These are phyloP conservation scores for Pangasius larnaudii DNA, from an alignment of 2,797 vertebrate species.

Conservation along the genomic window DNA sequence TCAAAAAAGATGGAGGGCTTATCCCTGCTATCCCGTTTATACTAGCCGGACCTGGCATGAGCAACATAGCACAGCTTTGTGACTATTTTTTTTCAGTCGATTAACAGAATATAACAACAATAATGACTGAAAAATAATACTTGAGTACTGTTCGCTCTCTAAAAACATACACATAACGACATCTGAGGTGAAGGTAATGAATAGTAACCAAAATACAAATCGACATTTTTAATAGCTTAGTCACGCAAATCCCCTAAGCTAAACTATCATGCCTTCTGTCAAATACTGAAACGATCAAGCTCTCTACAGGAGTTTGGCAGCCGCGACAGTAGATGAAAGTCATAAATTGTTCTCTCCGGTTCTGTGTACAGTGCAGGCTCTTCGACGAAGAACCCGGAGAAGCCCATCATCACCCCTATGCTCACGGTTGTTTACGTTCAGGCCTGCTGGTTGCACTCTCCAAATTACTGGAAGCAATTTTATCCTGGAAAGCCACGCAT, in stretches of 20 bases:
- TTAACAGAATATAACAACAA: neutral
- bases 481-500: constrained; percentile 62
- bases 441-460: constrained; percentile 50
- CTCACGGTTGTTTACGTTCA: constrained; percentile 60
- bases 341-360: constrained; percentile 37
- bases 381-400: constrained; percentile 33
- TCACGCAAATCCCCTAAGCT: neutral
- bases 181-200: constrained; percentile 8
- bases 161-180: neutral
- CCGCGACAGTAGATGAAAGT: constrained; percentile 13
- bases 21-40: neutral
- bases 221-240: constrained; percentile 14
- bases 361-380: constrained; percentile 39
- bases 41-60: neutral
- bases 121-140: constrained; percentile 2
- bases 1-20: too few relatives aligned
- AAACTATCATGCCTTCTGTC: neutral
- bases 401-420: constrained; percentile 57
- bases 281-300: neutral
- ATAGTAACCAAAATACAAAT: neutral
- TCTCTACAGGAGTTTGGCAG: constrained; percentile 12
- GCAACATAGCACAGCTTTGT: neutral
- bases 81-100: neutral
- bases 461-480: constrained; percentile 64
- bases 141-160: neutral